Percentiles rank a stretch among this genome's conserved stretches.
Conservation (phyloP, 2,113 vertebrate species). For the Damaliscus lunatus region DNA sequence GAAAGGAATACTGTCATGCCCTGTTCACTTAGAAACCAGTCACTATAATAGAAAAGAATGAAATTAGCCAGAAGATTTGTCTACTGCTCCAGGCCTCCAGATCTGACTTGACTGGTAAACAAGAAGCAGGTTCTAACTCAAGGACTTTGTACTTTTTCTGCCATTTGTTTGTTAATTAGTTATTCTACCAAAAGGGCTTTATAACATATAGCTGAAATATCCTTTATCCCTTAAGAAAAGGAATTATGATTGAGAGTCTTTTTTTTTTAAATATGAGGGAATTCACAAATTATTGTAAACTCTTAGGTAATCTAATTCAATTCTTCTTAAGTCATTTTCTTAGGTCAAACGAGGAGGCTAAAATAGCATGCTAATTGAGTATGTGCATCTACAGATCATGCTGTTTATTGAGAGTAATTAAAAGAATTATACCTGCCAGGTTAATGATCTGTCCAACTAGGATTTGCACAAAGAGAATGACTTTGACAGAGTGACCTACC, state of each 20-base stretch:
- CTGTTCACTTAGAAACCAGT: constrained; percentile 6
- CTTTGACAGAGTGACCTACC: constrained; percentile 80
- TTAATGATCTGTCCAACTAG: not conserved
- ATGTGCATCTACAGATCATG: not conserved
- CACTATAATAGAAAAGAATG: not conserved
- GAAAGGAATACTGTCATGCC: not conserved
- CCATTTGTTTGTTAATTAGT: not conserved
- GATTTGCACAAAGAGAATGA: not conserved
- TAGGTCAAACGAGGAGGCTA: not conserved
- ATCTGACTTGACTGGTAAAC: not conserved
- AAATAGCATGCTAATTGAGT: not conserved
- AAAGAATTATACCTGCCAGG: not conserved
- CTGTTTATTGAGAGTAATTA: not conserved
- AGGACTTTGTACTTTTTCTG: not conserved
- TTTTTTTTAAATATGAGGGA: not conserved
- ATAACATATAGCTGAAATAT: not conserved
- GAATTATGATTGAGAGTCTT: not conserved
- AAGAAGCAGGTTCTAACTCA: not conserved
- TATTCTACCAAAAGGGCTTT: not conserved
- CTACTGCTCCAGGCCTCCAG: not conserved
- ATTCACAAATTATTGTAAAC: not conserved
- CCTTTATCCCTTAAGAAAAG: not conserved
- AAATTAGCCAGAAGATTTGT: not conserved
- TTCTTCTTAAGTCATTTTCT: not conserved
- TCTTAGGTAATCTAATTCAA: not conserved